These are phyloP conservation scores for Pomatostomus ruficeps DNA, from an alignment of 2,113 vertebrate genomes.

Conservation along the genomic window DNA sequence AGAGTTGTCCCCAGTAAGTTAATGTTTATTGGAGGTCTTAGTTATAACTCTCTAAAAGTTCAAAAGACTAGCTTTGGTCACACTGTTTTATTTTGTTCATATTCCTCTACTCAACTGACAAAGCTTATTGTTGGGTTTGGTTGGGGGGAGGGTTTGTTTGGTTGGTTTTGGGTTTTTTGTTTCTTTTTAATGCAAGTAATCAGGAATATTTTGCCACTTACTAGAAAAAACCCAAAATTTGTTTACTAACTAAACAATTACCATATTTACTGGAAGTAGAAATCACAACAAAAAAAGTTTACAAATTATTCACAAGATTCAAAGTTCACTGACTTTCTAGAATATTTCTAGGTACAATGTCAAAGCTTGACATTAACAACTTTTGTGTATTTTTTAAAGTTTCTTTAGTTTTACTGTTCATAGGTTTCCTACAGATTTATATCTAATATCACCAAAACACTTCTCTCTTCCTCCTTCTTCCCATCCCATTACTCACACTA, in stretches of 20 bases:
- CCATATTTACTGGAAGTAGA: background rate
- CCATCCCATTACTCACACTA: background rate
- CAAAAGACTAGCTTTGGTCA: background rate
- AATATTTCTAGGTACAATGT: background rate
- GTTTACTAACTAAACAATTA: background rate
- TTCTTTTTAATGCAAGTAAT: background rate
- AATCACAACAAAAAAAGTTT: background rate
- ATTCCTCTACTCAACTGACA: background rate
- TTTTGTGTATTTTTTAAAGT: background rate
- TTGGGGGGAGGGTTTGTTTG: background rate
- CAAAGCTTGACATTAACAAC: background rate
- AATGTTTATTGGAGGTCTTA: background rate
- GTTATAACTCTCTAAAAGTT: background rate
- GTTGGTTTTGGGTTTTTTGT: background rate
- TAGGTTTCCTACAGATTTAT: background rate
- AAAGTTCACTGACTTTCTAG: background rate
- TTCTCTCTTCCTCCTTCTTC: background rate
- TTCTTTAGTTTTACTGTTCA: background rate
- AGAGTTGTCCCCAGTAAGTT: background rate
- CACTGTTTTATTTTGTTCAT: background rate
- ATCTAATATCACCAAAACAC: background rate
- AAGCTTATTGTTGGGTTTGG: background rate
- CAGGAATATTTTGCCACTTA: background rate
- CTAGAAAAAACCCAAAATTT: background rate
- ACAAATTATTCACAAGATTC: background rate